Evolutionary conservation across 2,113 vertebrate species (phyloP).

Genomic region (Sitta europaea): DNA sequence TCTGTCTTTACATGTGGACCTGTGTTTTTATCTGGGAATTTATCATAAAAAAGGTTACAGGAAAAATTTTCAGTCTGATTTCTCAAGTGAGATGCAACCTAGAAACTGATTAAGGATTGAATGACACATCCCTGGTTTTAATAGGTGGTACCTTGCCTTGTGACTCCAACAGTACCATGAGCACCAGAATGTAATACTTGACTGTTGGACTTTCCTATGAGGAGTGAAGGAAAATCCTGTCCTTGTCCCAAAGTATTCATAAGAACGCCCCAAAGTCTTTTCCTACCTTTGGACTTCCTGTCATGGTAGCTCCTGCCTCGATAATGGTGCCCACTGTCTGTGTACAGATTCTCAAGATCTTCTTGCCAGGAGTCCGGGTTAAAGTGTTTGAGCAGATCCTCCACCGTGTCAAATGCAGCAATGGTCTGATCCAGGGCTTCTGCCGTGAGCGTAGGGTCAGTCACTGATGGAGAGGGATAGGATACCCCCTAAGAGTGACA

Average conservation of each 20-base stretch:
- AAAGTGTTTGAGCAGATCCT: conserved; percentile 86
- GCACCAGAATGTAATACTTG: background rate
- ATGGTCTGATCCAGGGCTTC: conserved; percentile 87
- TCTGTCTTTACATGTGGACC: background rate
- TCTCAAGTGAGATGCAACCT: background rate
- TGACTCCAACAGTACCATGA: background rate
- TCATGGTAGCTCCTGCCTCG: conserved; percentile 86
- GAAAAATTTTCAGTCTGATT: background rate
- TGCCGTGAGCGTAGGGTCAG: conserved; percentile 77
- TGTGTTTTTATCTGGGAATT: background rate
- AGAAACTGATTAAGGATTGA: background rate
- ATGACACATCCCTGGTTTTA: background rate
- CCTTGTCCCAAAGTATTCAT: background rate
- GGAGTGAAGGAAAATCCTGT: background rate
- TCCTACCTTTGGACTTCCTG: conserved; percentile 88
- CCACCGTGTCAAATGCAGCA: conserved; percentile 88
- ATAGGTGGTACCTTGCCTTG: background rate
- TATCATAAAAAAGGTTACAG: background rate
- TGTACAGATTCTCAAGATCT: conserved; percentile 88
- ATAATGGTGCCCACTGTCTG: conserved; percentile 78
- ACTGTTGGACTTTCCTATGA: background rate
- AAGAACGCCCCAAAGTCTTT: background rate
- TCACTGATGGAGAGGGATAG: conserved; percentile 74
- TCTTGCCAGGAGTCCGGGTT: conserved; percentile 91
- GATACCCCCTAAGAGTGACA: conserved; percentile 75